These are phyloP conservation scores for Resseliella maxima DNA, from an alignment of 2,888 invertebrate genomes.

Conservation along the genomic window DNA sequence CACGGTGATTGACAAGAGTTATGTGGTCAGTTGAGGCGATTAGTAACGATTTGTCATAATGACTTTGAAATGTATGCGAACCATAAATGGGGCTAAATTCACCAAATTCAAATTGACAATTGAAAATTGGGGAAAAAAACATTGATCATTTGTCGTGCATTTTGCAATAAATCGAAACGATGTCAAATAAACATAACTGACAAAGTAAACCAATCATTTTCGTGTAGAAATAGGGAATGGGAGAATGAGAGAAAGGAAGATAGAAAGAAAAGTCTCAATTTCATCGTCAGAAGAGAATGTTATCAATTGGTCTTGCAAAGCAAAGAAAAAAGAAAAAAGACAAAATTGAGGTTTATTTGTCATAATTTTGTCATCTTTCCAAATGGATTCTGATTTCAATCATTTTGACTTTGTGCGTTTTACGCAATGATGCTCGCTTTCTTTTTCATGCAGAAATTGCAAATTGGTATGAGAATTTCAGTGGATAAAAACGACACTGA, in stretches of 20 bases:
- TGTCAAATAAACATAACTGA: neutral
- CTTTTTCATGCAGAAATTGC: neutral
- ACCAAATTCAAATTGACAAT: no score
- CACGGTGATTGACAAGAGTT: neutral
- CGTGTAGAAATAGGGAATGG: no score
- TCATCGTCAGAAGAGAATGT: no score
- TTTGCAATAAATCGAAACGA: neutral
- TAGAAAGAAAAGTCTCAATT: neutral
- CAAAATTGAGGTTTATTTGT: neutral
- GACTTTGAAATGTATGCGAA: neutral
- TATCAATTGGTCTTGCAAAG: no score
- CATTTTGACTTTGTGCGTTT: neutral
- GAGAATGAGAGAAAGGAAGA: no score
- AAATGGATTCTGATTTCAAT: neutral
- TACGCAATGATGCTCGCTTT: no score
- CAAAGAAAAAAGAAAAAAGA: no score
- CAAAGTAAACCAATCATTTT: neutral
- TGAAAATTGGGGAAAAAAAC: no score
- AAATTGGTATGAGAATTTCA: no score
- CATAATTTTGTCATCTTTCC: neutral
- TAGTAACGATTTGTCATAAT: neutral
- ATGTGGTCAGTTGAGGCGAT: neutral
- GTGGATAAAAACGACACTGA: neutral
- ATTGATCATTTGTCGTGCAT: no score
- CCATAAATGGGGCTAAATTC: neutral